Evolutionary conservation across 1,140 invertebrate genomes (phyloP), one percentile per base, ranked within the genome.

Genomic region (Fopius arisanus): DNA sequence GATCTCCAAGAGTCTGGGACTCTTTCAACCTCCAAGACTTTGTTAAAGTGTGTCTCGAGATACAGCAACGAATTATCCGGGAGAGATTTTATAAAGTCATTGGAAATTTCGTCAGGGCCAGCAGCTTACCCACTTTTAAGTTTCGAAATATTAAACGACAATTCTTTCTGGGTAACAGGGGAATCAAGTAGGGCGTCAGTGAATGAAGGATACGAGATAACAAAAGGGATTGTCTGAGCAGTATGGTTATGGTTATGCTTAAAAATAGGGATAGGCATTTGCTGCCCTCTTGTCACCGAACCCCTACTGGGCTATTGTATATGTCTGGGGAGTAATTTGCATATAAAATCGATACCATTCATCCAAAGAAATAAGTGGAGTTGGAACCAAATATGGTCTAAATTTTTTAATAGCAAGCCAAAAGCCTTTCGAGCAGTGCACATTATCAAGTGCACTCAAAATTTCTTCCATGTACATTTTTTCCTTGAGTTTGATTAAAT

Each of bases 41-140:
- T 54, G 10, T 23, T 54, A 10, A 54, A 54, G 21, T 21, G 21
- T 7, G n/a, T 16, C n/a, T 54, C 48, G 7, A 54, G 7, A 23
- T 21, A 54, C 2, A 54, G 21, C 12, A 54, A 19, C 71, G 63
- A 73, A 14, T 59, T 73, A 1, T 40, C 6, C 1, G 70, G 54
- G 6, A 75, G 37, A 43, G 26, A 12, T 63, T 75, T 74, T 12
- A 59, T 69, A 48, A 77, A 77, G 62, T 70, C 65, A 54, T 77
- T 75, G 12, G 48, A 23, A 28, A 77, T 75, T 12, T 43, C 40
- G 14, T 43, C 40, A 6, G 40, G 40, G 2, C 40, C 12, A 6
- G 40, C 40, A 4, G 40, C n/a, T 66, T 77, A 75, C 0, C 48
- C 33, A 19, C 9, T 54, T 69, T 73, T 77, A 6, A 29, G 26